phyloP scores from a whole-genome alignment of 2,888 invertebrate genomes.

The Leptinotarsa juncta region DNA sequence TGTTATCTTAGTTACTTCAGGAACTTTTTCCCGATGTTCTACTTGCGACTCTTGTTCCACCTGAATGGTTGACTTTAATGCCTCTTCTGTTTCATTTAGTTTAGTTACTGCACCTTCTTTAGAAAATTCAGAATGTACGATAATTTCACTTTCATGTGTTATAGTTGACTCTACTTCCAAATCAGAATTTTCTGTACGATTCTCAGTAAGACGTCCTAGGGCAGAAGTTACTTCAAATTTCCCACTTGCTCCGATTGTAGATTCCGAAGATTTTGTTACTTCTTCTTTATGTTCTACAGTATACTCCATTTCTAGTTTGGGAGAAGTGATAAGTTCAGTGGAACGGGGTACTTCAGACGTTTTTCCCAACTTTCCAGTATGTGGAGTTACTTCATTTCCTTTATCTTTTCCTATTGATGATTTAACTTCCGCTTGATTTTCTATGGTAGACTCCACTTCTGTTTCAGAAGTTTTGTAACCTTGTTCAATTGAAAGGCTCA shows the following conservation, averaged over 20 bases:
- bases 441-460: not conserved
- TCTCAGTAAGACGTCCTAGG: not conserved
- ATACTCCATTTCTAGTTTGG: not conserved
- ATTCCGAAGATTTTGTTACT: not conserved
- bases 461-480: not conserved
- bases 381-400: not conserved
- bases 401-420: not conserved
- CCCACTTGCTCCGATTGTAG: not conserved
- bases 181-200: not conserved
- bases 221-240: not conserved
- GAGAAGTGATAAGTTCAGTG: not conserved
- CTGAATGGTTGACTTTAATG: not conserved
- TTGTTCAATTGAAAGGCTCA: not conserved
- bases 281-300: not conserved
- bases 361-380: not conserved
- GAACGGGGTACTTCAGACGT: not conserved
- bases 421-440: not conserved
- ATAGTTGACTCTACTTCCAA: not conserved
- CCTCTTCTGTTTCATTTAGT: not conserved
- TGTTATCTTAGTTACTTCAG: conserved; percentile 7
- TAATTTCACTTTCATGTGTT: not conserved
- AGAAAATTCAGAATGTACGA: not conserved
- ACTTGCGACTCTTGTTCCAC: not conserved
- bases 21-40: not conserved
- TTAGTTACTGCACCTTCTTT: too few relatives aligned